These are phyloP conservation scores for Cabera pusaria DNA, from an alignment of 2,888 invertebrate genomes.

Conservation along the genomic window DNA sequence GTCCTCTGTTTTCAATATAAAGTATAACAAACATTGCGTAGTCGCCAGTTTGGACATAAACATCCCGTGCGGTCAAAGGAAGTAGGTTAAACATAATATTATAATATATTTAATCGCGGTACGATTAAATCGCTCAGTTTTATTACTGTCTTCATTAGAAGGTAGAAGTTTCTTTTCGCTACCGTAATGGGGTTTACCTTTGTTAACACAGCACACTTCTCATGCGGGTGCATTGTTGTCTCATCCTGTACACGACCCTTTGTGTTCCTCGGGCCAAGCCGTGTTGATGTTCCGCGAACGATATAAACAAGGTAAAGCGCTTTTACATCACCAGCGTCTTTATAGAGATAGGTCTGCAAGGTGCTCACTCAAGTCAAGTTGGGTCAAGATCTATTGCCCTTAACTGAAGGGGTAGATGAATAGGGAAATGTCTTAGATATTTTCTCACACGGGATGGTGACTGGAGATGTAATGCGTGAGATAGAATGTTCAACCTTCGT, in stretches of 20 bases:
- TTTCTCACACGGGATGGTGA: constrained; percentile 54
- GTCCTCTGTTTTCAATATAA: constrained; percentile 60
- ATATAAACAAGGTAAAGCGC: constrained; percentile 54
- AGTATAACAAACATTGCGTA: constrained; percentile 64
- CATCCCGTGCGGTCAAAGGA: constrained; percentile 63
- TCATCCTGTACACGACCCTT: constrained; percentile 48
- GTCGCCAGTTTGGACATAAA: constrained; percentile 54
- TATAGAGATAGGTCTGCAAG: constrained; percentile 35
- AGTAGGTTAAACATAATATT: constrained; percentile 63
- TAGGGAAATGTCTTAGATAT: constrained; percentile 50
- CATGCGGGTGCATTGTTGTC: constrained; percentile 68
- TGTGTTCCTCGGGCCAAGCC: constrained; percentile 41
- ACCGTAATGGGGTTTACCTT: constrained; percentile 43
- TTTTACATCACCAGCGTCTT: constrained; percentile 41
- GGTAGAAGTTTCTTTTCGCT: constrained; percentile 33
- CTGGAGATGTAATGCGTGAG: constrained; percentile 60
- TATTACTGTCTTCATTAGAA: constrained; percentile 30
- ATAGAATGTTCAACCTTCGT: constrained; percentile 39
- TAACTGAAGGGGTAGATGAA: constrained; percentile 42
- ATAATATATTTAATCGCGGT: constrained; percentile 44
- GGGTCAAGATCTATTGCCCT: constrained; percentile 52
- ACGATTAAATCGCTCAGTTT: constrained; percentile 44
- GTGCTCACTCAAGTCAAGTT: constrained; percentile 34
- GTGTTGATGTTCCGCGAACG: constrained; percentile 40
- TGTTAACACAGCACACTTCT: constrained; percentile 49